A percentile compares a stretch with the other conserved stretches of the same genome.
Conservation (phyloP, 2,113 vertebrate genomes). For the Pluvialis apricaria region DNA sequence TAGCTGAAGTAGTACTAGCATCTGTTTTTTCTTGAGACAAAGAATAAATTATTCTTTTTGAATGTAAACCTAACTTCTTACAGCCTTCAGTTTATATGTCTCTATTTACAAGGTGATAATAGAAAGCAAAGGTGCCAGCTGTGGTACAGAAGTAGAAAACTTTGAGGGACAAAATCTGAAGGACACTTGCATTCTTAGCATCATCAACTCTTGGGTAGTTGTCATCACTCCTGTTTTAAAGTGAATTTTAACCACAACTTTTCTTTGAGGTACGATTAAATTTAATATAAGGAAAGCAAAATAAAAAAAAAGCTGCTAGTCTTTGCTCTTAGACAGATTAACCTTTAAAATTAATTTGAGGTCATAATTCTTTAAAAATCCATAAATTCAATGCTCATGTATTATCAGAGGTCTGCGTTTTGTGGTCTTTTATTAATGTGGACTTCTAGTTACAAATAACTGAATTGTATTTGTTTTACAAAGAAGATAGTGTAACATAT, state of each 20-base stretch:
- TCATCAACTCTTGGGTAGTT: background rate
- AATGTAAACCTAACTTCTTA: background rate
- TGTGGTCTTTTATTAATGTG: background rate
- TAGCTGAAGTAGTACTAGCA: background rate
- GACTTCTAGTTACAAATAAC: background rate
- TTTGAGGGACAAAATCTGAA: background rate
- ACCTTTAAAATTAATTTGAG: background rate
- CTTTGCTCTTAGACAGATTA: background rate
- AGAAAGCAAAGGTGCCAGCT: conserved; percentile 20
- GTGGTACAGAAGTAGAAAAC: conserved; percentile 30
- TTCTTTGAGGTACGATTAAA: background rate
- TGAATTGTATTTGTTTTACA: background rate
- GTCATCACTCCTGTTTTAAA: background rate
- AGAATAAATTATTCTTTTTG: background rate
- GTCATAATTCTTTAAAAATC: background rate
- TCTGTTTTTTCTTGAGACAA: background rate
- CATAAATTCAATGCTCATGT: background rate
- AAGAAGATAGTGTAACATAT: background rate
- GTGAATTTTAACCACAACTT: background rate
- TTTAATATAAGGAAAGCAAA: background rate
- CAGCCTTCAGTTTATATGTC: background rate
- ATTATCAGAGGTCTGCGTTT: background rate
- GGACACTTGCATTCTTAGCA: background rate
- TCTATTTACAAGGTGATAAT: background rate
- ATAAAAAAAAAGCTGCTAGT: background rate